Evolutionary conservation across 2,888 invertebrate species (phyloP), one percentile per base, ranked within the genome.

Genomic region (Panopea generosa): DNA sequence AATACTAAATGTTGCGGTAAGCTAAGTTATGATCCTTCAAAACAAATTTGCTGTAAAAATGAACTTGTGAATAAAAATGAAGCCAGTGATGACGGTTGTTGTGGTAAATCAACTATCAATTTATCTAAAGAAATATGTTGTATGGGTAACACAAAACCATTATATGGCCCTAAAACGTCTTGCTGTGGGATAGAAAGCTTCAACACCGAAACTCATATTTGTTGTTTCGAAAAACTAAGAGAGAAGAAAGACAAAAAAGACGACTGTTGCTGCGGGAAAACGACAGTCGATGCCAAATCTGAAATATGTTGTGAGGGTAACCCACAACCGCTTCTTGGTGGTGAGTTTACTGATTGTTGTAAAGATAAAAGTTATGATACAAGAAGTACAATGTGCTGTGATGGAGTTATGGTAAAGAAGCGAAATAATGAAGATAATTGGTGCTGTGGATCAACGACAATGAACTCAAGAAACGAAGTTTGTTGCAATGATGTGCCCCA

Each of bases 231-330:
- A 24, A 56, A 73, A 26, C 69, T 77, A 26, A 52, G 65, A 50
- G 65, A 72, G 7, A 77, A 77, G 61, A 72, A 73, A 45, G 24
- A 38, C 18, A 68, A 45, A 14, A 68, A 77, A 33, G 77, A 77
- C 27, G 69, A 77, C 43, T 77, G 77, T 16, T 77, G 77, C 43
- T 77, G 77, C 50, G 77, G 77, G 2, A 73, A 63, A 24, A 69
- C 77, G 18, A 73, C 77, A 27, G 47, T 71, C 26, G 69, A 77
- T 55, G 61, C 65, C 18, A 63, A 63, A 40, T 43, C 72, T n/a
- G 77, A 77, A 56, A 65, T 68, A 24, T 77, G 77, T 29, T 77
- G 77, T 53, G 65, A 77, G 38, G 72, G 69, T n/a, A 24, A 16
- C 16, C 68, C 77, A 38, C 65, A 60, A n/a, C 38, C 6, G 26